phyloP scores from a whole-genome alignment of 1,140 invertebrate genomes.

The Papilio polytes region DNA sequence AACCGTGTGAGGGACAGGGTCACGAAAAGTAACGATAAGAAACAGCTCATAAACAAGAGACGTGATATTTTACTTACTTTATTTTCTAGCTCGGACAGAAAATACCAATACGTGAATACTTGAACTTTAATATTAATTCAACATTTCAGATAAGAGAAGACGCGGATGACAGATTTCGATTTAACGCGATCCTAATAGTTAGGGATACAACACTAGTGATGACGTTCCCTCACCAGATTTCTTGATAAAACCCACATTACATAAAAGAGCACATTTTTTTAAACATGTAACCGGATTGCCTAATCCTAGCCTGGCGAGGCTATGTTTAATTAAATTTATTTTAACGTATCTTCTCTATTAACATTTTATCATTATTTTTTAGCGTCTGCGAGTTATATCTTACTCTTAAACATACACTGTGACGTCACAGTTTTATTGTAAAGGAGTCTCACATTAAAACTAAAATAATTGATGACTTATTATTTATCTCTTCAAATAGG shows the following conservation, averaged over 20 bases:
- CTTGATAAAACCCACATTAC: too few relatives aligned
- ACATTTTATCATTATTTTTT: too few relatives aligned
- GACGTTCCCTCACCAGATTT: too few relatives aligned
- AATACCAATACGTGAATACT: slow-evolving; percentile 21
- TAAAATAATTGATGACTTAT: neutral
- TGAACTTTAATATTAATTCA: neutral
- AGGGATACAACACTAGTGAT: too few relatives aligned
- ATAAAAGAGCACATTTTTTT: too few relatives aligned
- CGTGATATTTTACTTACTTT: slow-evolving; percentile 32
- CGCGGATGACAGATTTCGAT: neutral
- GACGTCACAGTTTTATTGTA: neutral
- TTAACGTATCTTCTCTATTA: neutral
- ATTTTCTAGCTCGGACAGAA: slow-evolving; percentile 26
- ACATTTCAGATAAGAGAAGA: neutral
- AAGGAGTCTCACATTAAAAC: neutral
- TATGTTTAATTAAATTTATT: too few relatives aligned
- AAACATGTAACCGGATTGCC: too few relatives aligned
- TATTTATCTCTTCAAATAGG: neutral
- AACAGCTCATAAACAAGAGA: slow-evolving; percentile 37
- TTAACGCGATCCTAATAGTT: neutral
- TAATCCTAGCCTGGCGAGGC: too few relatives aligned
- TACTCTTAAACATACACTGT: neutral
- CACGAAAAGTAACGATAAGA: slow-evolving; percentile 24
- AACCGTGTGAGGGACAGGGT: slow-evolving; percentile 19
- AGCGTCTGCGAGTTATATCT: too few relatives aligned